These are phyloP conservation scores for Pantherophis guttatus DNA, from an alignment of 2,113 vertebrate genomes.

Conservation along the genomic window DNA sequence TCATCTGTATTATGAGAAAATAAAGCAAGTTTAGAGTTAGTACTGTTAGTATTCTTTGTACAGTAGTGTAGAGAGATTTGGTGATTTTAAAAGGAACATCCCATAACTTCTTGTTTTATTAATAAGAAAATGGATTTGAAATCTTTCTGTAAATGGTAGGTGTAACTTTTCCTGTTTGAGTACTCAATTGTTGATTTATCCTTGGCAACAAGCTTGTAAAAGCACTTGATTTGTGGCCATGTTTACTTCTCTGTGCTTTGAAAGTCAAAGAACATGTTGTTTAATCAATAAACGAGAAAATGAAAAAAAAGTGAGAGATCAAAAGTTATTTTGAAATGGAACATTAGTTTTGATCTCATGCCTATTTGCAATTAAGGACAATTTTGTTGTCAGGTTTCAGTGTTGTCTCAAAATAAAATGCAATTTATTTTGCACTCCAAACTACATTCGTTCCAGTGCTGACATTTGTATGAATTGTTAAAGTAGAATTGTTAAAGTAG, in stretches of 20 bases:
- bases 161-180: slow-evolving; percentile 21
- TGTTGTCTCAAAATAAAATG: too few relatives aligned
- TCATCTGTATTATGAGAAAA: not conserved
- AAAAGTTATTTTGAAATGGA: slow-evolving; percentile 19
- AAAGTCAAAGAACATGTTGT: slow-evolving; percentile 28
- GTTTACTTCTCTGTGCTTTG: slow-evolving; percentile 32
- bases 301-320: not conserved
- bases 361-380: not conserved
- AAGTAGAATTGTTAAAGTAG: not conserved
- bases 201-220: slow-evolving; percentile 45
- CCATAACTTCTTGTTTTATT: slow-evolving; percentile 50
- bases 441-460: too few relatives aligned
- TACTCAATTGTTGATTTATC: slow-evolving; percentile 37
- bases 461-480: too few relatives aligned
- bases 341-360: not conserved
- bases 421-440: too few relatives aligned
- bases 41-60: slow-evolving; percentile 33
- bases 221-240: slow-evolving; percentile 37
- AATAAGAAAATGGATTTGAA: slow-evolving; percentile 50
- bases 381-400: not conserved
- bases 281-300: slow-evolving; percentile 15
- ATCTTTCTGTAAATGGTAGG: slow-evolving; percentile 11
- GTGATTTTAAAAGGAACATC: slow-evolving; percentile 40
- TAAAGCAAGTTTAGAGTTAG: slow-evolving; percentile 6
- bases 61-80: slow-evolving; percentile 20